A percentile compares a stretch with the other conserved stretches of the same genome.
These are phyloP conservation scores for Aphelenchoides besseyi DNA, from an alignment of 1,140 invertebrate species.

Conservation along the genomic window DNA sequence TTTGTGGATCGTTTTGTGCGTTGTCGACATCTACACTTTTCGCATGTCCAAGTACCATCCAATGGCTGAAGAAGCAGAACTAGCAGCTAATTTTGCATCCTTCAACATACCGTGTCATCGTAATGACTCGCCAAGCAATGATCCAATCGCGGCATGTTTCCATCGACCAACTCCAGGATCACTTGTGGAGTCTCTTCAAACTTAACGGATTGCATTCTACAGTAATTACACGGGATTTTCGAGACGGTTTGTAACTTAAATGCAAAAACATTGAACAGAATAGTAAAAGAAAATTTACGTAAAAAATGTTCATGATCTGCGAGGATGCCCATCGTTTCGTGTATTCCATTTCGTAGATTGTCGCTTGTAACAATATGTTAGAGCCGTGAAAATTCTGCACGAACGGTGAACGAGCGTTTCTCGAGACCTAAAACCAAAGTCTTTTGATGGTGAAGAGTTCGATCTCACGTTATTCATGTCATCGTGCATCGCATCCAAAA, in stretches of 20 bases:
- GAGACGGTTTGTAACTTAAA: background rate
- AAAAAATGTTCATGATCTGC: conserved; percentile 44
- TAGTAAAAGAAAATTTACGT: conserved; percentile 23
- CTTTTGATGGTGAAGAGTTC: background rate
- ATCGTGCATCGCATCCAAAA: conserved; percentile 48
- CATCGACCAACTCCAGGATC: conserved; percentile 4
- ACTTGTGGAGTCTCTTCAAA: background rate
- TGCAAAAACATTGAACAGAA: conserved; percentile 6
- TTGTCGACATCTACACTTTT: background rate
- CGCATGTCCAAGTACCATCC: conserved; percentile 12
- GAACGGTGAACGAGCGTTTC: conserved; percentile 23
- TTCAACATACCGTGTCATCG: background rate
- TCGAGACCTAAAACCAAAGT: background rate
- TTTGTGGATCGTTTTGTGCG: background rate
- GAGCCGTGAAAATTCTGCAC: conserved; percentile 46
- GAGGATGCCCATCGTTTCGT: conserved; percentile 36
- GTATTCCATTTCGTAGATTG: conserved; percentile 30
- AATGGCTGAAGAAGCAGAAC: conserved; percentile 2
- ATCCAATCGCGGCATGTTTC: background rate
- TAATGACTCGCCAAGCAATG: conserved; percentile 7
- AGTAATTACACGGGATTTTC: background rate
- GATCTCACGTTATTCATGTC: conserved; percentile 35
- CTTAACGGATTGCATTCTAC: background rate
- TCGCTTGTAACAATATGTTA: conserved; percentile 28
- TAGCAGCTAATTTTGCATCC: background rate